Evolutionary conservation across 2,888 invertebrate genomes (phyloP), one percentile per base, ranked within the genome.

Genomic region (Tetrapedia diversipes): DNA sequence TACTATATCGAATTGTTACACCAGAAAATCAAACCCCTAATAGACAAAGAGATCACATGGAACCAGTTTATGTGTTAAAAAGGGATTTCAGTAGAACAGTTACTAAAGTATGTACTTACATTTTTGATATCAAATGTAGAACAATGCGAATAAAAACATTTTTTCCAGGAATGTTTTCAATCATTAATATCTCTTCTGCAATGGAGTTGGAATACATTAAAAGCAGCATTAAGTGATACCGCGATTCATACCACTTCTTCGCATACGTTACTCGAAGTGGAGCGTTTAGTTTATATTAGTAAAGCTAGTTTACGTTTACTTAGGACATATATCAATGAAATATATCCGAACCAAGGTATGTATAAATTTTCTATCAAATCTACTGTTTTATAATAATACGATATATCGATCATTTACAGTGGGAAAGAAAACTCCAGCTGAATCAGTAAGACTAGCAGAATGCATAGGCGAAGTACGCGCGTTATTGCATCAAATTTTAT

Each of bases 121-220:
- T 41, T 22, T 41, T 22, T 24, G 8, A 49, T 22, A n/a, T 47
- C 54, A 14, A 11, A 51, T 43, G 14, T 27, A 6, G 10, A n/a
- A 39, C 53, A 66, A 41, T 34, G 6, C 19, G 32, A 10, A 14
- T 11, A 29, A 41, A 29, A 24, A 6, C 54, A 77, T 39, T 51
- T 57, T 3, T 27, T 81, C 39, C 71, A 92, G 90, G 95, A 96
- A 67, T 97, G 97, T 88, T 97, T 98, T 89, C 96, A 96, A 87
- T 96, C 97, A 27, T 93, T 98, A 29, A 95, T 98, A 77, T 95
- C 95, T 0, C 92, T 98, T 29, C 92, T 98, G n/a, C 96, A 96
- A 86, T 98, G 98, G 97, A 96, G 97, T 71, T 98, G 98, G 98
- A 95, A 95, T 73, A 95, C 96, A 0, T 96, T 98, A 85, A 97